Conservation (phyloP, 2,888 invertebrate species). For the Xestia ashworthii region DNA sequence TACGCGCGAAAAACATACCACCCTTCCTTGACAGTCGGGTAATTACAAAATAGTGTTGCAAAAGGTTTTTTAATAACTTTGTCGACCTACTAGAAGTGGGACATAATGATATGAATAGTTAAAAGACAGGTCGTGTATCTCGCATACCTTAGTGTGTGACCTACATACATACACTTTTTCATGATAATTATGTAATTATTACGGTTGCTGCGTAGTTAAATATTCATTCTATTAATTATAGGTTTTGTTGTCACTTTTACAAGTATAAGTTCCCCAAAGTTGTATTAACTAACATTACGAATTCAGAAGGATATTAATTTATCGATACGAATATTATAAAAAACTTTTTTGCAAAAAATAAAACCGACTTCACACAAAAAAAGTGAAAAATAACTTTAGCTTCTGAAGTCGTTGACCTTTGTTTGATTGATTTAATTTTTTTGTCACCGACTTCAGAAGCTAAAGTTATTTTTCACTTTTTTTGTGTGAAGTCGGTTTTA, state of each 20-base stretch:
- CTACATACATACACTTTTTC: slow-evolving; percentile 52
- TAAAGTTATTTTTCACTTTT: too few species aligned
- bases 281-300: neutral
- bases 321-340: too few species aligned
- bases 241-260: slow-evolving; percentile 4
- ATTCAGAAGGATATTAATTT: neutral
- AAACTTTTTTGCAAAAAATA: too few species aligned
- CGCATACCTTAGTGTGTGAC: slow-evolving; percentile 45
- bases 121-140: slow-evolving; percentile 62
- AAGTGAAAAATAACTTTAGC: too few species aligned
- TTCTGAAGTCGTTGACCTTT: too few species aligned
- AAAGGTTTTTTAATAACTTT: slow-evolving; percentile 45
- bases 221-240: slow-evolving; percentile 25
- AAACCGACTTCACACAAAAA: too few species aligned
- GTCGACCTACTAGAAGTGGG: slow-evolving; percentile 57
- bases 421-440: too few species aligned
- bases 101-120: slow-evolving; percentile 65
- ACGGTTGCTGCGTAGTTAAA: slow-evolving; percentile 14
- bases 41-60: neutral
- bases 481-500: too few species aligned
- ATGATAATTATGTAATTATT: slow-evolving; percentile 43
- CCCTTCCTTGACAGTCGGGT: too few species aligned
- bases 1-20: too few species aligned
- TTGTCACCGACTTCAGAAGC: too few species aligned
- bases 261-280: neutral